A percentile compares a stretch with the other conserved stretches of the same genome.
phyloP scores from a whole-genome alignment of 2,797 vertebrate species.

The Falco rusticolus region DNA sequence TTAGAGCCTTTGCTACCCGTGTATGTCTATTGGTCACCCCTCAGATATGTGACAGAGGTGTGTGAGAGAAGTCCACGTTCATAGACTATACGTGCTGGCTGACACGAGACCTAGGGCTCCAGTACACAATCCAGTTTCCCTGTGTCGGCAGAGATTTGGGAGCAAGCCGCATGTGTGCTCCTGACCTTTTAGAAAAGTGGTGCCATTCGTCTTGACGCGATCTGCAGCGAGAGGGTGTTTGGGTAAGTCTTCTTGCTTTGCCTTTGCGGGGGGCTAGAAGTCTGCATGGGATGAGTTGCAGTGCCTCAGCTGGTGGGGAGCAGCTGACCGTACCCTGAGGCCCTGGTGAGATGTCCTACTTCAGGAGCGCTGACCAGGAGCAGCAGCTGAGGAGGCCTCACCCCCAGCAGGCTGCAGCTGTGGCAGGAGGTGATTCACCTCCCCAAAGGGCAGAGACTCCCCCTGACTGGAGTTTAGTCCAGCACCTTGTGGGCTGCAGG shows the following conservation, averaged over 20 bases:
- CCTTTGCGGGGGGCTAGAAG: background rate
- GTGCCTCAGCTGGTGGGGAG: background rate
- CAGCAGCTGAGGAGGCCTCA: rapidly evolving
- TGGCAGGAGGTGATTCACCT: background rate
- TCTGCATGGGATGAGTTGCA: background rate
- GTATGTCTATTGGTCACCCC: background rate
- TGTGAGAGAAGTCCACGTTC: background rate
- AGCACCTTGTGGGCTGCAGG: background rate
- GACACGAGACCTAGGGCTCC: background rate
- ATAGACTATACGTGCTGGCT: rapidly evolving
- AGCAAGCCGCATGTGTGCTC: background rate
- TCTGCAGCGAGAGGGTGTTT: background rate
- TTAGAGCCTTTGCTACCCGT: background rate
- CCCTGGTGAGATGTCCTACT: background rate
- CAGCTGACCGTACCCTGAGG: rapidly evolving
- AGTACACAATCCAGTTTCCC: background rate
- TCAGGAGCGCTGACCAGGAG: rapidly evolving
- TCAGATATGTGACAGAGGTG: background rate
- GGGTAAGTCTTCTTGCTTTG: background rate
- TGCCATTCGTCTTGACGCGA: rapidly evolving
- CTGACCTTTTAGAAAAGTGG: background rate
- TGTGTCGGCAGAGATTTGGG: background rate
- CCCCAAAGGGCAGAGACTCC: background rate
- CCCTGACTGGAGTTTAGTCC: background rate
- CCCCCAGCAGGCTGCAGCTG: rapidly evolving